These are phyloP conservation scores for Acleris sparsana DNA, from an alignment of 2,888 invertebrate genomes.

Conservation along the genomic window DNA sequence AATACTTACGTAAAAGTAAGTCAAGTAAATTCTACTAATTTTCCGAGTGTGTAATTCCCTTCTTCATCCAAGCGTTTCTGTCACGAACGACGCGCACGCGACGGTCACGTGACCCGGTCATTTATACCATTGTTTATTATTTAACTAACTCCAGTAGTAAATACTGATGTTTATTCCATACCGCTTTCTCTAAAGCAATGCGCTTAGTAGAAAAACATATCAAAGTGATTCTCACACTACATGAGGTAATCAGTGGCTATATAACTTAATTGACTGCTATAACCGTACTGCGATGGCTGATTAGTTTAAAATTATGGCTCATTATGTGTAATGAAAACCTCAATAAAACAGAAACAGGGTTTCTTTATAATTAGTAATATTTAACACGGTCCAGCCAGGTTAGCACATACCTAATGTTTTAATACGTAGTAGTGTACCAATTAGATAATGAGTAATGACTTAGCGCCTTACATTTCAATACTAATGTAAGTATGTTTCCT, in stretches of 20 bases:
- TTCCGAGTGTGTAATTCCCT: not conserved
- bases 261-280: not conserved
- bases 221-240: not conserved
- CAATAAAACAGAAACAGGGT: too few relatives aligned
- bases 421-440: too few relatives aligned
- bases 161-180: not conserved
- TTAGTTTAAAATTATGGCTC: not conserved
- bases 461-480: not conserved
- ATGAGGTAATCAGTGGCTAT: conserved; percentile 1
- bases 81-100: not conserved
- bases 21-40: conserved; percentile 1
- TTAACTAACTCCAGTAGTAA: not conserved
- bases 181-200: conserved; percentile 4
- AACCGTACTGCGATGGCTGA: not conserved
- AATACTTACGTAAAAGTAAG: conserved; percentile 3
- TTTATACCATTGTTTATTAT: not conserved
- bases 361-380: too few relatives aligned
- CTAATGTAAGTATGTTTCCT: conserved; percentile 37
- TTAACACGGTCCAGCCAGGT: too few relatives aligned
- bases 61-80: too few relatives aligned
- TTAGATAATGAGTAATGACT: too few relatives aligned
- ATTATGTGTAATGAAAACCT: not conserved
- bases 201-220: not conserved
- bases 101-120: not conserved
- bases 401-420: too few relatives aligned